A percentile compares a stretch with the other conserved stretches of the same genome.
phyloP scores from a whole-genome alignment of 2,113 vertebrate species.

The Cochlearius cochlearius region DNA sequence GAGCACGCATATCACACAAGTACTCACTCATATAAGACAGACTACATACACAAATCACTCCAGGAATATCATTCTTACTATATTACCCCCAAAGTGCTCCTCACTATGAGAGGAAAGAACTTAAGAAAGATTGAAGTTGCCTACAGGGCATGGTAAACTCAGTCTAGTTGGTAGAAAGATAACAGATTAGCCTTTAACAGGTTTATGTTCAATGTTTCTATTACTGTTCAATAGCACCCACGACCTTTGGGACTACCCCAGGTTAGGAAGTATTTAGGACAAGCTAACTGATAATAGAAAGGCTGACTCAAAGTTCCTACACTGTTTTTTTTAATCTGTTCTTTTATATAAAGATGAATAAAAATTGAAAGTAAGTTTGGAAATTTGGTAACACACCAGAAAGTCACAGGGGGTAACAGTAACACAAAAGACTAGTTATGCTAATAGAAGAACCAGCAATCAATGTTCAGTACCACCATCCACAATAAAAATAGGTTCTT shows the following conservation, averaged over 20 bases:
- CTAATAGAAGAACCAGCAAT: background rate
- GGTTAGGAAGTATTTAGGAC: background rate
- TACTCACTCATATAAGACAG: background rate
- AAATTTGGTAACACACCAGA: background rate
- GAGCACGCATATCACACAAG: rapidly evolving
- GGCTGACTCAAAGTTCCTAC: background rate
- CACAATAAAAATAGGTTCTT: background rate
- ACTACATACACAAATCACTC: background rate
- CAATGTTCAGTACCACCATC: background rate
- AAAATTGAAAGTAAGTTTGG: background rate
- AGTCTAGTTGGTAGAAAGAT: background rate
- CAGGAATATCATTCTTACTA: background rate
- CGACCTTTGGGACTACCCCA: background rate
- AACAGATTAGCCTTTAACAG: background rate
- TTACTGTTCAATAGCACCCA: background rate
- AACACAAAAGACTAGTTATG: background rate
- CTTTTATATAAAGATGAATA: background rate
- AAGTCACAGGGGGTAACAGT: background rate
- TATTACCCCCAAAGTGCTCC: background rate
- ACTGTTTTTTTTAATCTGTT: background rate
- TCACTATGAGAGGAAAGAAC: background rate
- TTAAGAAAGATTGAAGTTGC: background rate
- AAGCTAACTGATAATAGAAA: background rate
- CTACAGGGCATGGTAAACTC: background rate
- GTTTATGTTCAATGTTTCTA: background rate